These are phyloP conservation scores for silkworm (Bombyx mori) DNA, from an alignment of 1,140 invertebrate genomes.

Conservation along the genomic window ASM3026992v2 NC_085129.1:7039001-7039500, in stretches of 20 bases:
- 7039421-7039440: constrained; percentile 43
- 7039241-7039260: constrained; percentile 61
- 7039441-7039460: constrained; percentile 44
- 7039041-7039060: no score
- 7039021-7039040: no score
- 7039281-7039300: constrained; percentile 63
- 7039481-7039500: constrained; percentile 56
- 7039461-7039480: constrained; percentile 40
- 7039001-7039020: no score
- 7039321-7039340: constrained; percentile 66
- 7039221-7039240: constrained; percentile 66
- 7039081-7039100: no score
- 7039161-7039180: constrained; percentile 22
- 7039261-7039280: constrained; percentile 61
- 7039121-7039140: constrained; percentile 15
- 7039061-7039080: no score
- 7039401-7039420: constrained; percentile 55
- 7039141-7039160: constrained; percentile 25
- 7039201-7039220: constrained; percentile 56
- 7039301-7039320: constrained; percentile 49
- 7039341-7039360: constrained; percentile 64
- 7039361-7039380: constrained; percentile 63
- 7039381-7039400: constrained; percentile 65
- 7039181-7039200: constrained; percentile 34
- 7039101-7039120: constrained; percentile 14